Base-by-base conservation (phyloP, 2,113 vertebrate genomes). In the Cephalopholis sonnerati region DNA sequence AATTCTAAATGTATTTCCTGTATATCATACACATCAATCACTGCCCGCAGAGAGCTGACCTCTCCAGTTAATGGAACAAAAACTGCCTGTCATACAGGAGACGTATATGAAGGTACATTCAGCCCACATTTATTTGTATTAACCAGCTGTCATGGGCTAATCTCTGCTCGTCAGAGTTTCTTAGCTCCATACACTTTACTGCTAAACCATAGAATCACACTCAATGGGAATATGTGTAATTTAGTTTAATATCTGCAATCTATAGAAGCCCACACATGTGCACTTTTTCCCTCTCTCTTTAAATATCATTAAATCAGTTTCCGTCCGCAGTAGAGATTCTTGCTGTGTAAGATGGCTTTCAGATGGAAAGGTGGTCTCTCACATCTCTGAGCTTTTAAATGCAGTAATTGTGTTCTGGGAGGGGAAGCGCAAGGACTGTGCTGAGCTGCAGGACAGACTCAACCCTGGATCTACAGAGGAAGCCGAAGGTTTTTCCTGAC, bases 221-320 rank as follows among this genome's bases (percentile, higher is more conserved):
- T 63, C 27, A 12, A 48, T 44, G 10, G 41, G 8, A 44, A 44
- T 44, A 44, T 44, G 0, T 44, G 41, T 44, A 44, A 44, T 12
- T 44, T 9, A 44, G 41, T 44, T 3, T 44, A 44, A 44, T 44
- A 44, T 24, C 44, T 55, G 16, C 4, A 29, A n/a, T n/a, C 11
- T 41, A 54, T 54, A 27, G 22, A n/a, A 5, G n/a, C 77, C 81
- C 57, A 73, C 77, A 36, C 50, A 6, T n/a, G 65, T 6, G 54
- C 51, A 20, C 50, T 7, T 36, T 36, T 16, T 39, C 25, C 24
- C 9, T 5, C 41, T 46, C 54, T 24, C 57, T 72, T 72, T 32
- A 81, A 66, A 71, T 54, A 71, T 79, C 46, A 67, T 64, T 62
- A 53, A 62, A 87, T 81, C 41, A 36, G 50, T 76, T 85, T 69